These are phyloP conservation scores for Aphaenogaster rudis DNA, from an alignment of 1,140 invertebrate species.

Conservation along the genomic window DNA sequence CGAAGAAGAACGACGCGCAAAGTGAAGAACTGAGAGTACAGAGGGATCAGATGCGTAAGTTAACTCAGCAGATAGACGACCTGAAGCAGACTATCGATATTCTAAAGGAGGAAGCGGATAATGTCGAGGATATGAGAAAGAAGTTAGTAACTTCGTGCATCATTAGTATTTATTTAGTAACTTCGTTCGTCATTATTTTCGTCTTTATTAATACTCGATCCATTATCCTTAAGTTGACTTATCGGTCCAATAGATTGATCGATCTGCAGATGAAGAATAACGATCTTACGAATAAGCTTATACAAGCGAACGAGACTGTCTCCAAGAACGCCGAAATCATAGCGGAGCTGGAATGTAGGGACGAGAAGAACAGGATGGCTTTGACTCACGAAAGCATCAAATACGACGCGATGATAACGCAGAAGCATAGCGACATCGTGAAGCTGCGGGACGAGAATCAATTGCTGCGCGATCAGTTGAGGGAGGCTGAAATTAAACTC, in stretches of 20 bases:
- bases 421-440: conserved; percentile 52
- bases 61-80: conserved; percentile 22
- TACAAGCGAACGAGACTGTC: conserved; percentile 37
- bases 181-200: not conserved
- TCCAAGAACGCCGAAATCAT: conserved; percentile 53
- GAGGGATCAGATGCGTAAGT: conserved; percentile 25
- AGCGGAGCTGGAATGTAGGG: conserved; percentile 16
- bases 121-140: conserved; percentile 39
- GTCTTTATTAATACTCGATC: not conserved
- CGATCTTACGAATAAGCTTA: conserved; percentile 51
- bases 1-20: not conserved
- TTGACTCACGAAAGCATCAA: conserved; percentile 21
- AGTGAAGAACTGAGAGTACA: conserved; percentile 47
- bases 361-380: conserved; percentile 19
- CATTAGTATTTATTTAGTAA: too few species aligned
- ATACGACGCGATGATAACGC: conserved; percentile 40
- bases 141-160: conserved; percentile 33
- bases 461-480: conserved; percentile 48
- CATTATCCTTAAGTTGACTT: not conserved
- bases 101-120: not conserved
- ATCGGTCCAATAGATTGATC: conserved; percentile 49
- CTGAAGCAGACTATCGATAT: conserved; percentile 2
- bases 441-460: conserved; percentile 64
- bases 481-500: conserved; percentile 57
- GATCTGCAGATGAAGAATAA: conserved; percentile 60